Base-by-base conservation (phyloP, 1,140 invertebrate species). In the Agrilus planipennis region DNA sequence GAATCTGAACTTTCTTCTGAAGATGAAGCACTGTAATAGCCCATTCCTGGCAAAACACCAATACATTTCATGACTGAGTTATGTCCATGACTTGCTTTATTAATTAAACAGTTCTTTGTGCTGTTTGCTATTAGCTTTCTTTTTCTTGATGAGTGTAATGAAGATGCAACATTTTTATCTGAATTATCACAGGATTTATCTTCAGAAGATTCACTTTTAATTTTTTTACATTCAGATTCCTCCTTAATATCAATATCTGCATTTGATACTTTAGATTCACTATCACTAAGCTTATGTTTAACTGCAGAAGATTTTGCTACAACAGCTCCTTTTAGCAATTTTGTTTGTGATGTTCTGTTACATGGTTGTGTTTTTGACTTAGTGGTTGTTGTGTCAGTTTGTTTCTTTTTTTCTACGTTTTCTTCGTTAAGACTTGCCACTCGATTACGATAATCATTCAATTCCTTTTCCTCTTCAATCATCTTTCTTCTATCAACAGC, bases 341-440 rank as follows among this genome's bases (percentile, higher is more conserved):
- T 73, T 41, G 65, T 62, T 63, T 80, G 71, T 40, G 68, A 69
- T 45, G 55, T 29, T 51, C 32, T 38, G 46, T 43, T 41, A 52
- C 41, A 21, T 50, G 29, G 41, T 27, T 19, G 35, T 16, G 41
- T 2, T 49, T 60, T 58, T 6, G 50, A 44, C 45, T 56, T 57
- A 17, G 36, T 52, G 12, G 53, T 46, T n/a, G 41, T 58, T 17
- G 73, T 65, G 57, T 77, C 73, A 31, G 68, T 64, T 36, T 70
- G 68, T 27, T 77, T 60, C 44, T 69, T 67, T 49, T 84, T 70
- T 49, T 84, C 77, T 29, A 81, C 60, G 31, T 73, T 70, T 60
- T 80, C 75, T 60, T 87, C 84, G 41, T 86, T 78, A 5, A 89
- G 57, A 41, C 72, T 77, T n/a, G 81, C 81, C 6, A 89, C 84